Percentiles rank a stretch among this genome's conserved stretches.
phyloP scores from a whole-genome alignment of 2,888 invertebrate genomes.

The Seira ritae region DNA sequence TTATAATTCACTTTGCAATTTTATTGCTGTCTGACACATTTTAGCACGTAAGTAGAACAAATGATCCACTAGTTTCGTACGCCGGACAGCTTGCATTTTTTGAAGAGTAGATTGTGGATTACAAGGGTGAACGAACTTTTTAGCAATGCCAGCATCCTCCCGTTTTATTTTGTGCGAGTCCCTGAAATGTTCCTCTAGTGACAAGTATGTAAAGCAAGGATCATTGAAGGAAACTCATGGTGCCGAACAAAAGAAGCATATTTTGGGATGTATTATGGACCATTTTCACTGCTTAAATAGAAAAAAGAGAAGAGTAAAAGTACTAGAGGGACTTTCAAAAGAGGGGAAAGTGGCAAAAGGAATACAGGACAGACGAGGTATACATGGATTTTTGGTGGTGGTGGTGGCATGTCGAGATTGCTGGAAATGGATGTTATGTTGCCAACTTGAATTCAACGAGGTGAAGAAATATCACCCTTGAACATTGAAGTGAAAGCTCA shows the following conservation, averaged over 20 bases:
- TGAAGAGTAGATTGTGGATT: neutral
- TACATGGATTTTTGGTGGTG: slow-evolving; percentile 64
- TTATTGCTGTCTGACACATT: neutral
- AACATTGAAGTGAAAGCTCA: neutral
- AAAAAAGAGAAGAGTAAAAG: neutral
- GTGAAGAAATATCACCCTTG: neutral
- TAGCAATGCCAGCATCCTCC: neutral
- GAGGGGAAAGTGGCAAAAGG: slow-evolving; percentile 44
- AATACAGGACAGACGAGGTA: slow-evolving; percentile 61
- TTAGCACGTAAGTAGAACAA: neutral
- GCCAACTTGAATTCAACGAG: neutral
- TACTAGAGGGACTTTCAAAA: neutral
- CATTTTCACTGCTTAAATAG: neutral
- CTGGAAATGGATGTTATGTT: neutral
- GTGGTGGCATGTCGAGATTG: neutral
- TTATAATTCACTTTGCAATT: neutral
- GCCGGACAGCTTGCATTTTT: neutral
- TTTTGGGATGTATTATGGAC: neutral
- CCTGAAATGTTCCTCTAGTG: neutral
- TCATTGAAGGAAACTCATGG: neutral
- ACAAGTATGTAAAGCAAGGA: neutral
- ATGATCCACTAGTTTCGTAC: neutral
- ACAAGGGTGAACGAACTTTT: neutral
- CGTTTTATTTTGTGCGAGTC: neutral
- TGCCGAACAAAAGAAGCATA: neutral